These are phyloP conservation scores for Anthoscopus minutus DNA, from an alignment of 2,113 vertebrate genomes.

Conservation along the genomic window DNA sequence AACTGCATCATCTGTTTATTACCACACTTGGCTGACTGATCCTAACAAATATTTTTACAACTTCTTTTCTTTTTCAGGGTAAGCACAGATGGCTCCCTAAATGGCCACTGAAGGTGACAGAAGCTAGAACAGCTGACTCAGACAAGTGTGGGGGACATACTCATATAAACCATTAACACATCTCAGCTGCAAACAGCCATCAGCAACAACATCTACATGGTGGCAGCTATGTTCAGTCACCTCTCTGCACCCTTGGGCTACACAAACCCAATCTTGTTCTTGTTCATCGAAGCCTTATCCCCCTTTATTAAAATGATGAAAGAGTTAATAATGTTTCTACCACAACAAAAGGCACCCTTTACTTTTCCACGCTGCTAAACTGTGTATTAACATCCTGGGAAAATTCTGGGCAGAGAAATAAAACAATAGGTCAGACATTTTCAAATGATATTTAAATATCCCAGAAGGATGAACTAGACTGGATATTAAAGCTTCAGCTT, in stretches of 20 bases:
- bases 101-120: neutral
- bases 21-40: neutral
- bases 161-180: neutral
- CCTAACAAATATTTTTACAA: neutral
- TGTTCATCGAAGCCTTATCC: neutral
- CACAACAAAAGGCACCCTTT: neutral
- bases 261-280: accelerated
- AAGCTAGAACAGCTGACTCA: neutral
- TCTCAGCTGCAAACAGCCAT: neutral
- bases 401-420: neutral
- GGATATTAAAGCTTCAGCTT: neutral
- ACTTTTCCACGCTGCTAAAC: neutral
- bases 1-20: neutral
- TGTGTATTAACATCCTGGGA: neutral
- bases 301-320: neutral
- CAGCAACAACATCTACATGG: neutral
- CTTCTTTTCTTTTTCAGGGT: neutral
- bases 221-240: neutral
- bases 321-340: neutral
- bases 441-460: neutral
- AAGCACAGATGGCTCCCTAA: neutral
- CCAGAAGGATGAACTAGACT: neutral
- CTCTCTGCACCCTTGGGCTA: neutral
- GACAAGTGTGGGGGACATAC: neutral
- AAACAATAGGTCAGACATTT: neutral